Conservation (phyloP, 1,140 invertebrate species). For the Mylabris phalerata region DNA sequence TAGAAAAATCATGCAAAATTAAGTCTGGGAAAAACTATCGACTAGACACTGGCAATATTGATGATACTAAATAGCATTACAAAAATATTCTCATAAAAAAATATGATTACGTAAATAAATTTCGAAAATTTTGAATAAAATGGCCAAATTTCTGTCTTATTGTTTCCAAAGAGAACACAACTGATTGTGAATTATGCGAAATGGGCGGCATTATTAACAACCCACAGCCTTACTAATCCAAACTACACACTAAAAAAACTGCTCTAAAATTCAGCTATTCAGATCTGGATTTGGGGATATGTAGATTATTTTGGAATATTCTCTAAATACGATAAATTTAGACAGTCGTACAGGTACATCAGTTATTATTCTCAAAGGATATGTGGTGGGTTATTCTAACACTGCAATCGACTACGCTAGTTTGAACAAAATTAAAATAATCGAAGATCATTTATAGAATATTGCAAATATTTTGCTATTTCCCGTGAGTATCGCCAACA, state of each 20-base stretch:
- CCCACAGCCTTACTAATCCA: conserved; percentile 5
- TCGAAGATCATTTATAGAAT: conserved; percentile 18
- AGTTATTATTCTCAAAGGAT: neutral
- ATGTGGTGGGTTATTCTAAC: too few relatives aligned
- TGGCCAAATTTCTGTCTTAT: too few relatives aligned
- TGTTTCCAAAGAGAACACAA: too few relatives aligned
- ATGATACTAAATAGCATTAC: neutral
- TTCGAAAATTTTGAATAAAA: too few relatives aligned
- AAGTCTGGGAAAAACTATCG: too few relatives aligned
- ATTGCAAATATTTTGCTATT: conserved; percentile 40
- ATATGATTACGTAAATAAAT: too few relatives aligned
- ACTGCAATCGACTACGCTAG: neutral
- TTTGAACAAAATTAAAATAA: neutral
- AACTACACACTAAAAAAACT: conserved; percentile 1
- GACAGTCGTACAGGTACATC: neutral
- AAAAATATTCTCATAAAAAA: conserved; percentile 20
- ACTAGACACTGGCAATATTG: too few relatives aligned
- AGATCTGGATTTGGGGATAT: too few relatives aligned
- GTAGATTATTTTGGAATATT: neutral
- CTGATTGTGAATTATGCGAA: too few relatives aligned
- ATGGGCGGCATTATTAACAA: conserved; percentile 19
- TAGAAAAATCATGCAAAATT: too few relatives aligned
- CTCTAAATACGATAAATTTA: neutral
- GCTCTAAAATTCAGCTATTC: neutral
- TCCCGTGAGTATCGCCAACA: conserved; percentile 48